Percentiles rank a stretch among this genome's conserved stretches.
These are phyloP conservation scores for Phacellophora camtschatica DNA, from an alignment of 30 jellyfish, hydroid and myxozoan species.

Conservation along the genomic window DNA sequence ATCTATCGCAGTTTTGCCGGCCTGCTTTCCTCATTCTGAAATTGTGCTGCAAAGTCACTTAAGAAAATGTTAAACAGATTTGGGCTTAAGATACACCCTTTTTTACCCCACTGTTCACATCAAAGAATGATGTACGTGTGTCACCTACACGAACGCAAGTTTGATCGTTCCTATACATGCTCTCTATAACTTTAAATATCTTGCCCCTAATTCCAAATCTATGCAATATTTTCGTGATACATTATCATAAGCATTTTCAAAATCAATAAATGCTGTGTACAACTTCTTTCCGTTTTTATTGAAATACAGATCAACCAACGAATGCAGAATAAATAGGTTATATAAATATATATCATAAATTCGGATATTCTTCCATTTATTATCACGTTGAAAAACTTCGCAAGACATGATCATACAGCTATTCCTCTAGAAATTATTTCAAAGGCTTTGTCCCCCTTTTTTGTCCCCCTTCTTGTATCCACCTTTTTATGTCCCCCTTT, in stretches of 20 bases:
- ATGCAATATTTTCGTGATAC: conserved; percentile 18
- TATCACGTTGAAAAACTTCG: conserved; percentile 15
- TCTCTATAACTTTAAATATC: background rate
- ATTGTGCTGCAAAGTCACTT: background rate
- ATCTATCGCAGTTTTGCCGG: conserved; percentile 15
- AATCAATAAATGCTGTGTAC: conserved; percentile 6
- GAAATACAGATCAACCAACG: conserved; percentile 19
- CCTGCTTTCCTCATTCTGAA: background rate
- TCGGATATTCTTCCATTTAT: conserved; percentile 7
- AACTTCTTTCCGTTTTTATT: conserved; percentile 16
- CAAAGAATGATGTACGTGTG: conserved; percentile 8
- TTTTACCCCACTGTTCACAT: conserved; percentile 22
- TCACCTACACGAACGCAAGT: conserved; percentile 15
- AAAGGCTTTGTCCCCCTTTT: background rate
- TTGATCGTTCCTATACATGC: conserved; percentile 8
- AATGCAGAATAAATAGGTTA: background rate
- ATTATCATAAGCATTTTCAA: conserved; percentile 10
- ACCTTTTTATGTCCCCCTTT: background rate
- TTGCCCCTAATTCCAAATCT: conserved; percentile 17
- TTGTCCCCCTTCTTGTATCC: no score
- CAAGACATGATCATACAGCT: conserved; percentile 10
- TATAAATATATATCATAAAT: background rate
- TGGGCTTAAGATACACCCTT: background rate
- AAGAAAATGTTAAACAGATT: background rate
- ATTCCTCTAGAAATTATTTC: background rate